Evolutionary conservation across 2,797 vertebrate species (phyloP).

Genomic region (Eremophila alpestris): DNA sequence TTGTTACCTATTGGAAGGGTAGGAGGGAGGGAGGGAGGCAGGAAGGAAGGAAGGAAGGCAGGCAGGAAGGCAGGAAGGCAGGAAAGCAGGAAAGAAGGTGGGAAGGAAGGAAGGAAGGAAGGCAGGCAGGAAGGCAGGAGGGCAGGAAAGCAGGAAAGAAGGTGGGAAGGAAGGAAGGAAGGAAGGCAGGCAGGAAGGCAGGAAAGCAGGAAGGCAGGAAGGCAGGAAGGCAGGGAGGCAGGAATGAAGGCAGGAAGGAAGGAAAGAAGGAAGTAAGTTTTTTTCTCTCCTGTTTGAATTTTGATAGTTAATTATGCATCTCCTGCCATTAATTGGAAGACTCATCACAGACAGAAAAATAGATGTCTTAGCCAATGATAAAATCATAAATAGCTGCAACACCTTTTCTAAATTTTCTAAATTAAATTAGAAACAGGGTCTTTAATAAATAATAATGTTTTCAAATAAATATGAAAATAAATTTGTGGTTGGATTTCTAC

Average conservation of each 20-base stretch:
- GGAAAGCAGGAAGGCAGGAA: fast-evolving
- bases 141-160: too few relatives aligned
- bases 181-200: neutral
- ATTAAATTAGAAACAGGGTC: neutral
- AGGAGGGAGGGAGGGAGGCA: too few relatives aligned
- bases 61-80: neutral
- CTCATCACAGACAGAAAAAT: neutral
- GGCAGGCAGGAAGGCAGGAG: neutral
- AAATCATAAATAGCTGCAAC: neutral
- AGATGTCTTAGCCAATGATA: neutral
- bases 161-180: too few relatives aligned
- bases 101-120: too few relatives aligned
- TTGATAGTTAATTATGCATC: neutral
- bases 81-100: too few relatives aligned
- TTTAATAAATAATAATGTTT: neutral
- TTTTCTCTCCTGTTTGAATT: neutral
- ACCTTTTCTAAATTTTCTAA: neutral
- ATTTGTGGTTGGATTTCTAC: neutral
- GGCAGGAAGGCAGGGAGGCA: neutral
- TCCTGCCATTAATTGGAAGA: neutral
- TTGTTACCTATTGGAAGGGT: neutral
- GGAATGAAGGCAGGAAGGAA: too few relatives aligned
- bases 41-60: neutral
- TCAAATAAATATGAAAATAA: neutral
- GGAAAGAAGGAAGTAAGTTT: neutral